Evolutionary conservation across 2,113 vertebrate species (phyloP), one percentile per base, ranked within the genome.

Genomic region (Crotalus helleri): DNA sequence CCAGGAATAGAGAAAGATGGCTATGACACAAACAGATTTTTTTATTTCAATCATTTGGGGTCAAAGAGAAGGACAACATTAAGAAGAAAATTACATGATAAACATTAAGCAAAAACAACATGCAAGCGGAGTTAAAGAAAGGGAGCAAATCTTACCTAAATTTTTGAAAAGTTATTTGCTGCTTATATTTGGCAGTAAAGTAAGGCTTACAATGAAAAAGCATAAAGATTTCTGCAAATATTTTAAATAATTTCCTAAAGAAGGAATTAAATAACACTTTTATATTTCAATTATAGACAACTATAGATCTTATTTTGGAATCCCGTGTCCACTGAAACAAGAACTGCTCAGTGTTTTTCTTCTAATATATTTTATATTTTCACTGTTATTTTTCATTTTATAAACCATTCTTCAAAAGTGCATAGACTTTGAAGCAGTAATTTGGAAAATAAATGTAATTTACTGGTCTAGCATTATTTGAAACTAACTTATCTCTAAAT

Each of bases 1-100:
- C 33, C 95, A 57, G 91, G 74, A 1, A 91, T 74, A 85, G 96
- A 13, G 1, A 95, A 0, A 46, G 96, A 24, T 39, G 90, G 0
- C 97, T 98, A 92, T 49, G 92, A 93, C 39, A 97, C 4, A 96
- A 93, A 94, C 0, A 81, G 53, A 94, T 7, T 2, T 90, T 57
- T 95, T 61, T 64, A 95, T 85, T 89, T 90, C 44, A 93, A 33
- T 44, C 17, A 24, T 89, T n/a, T 89, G 85, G 19, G 2, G 21
- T 9, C 6, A 39, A 81, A 21, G 74, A 44, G 74, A 81, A 17
- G 7, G 19, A 81, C 33, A 81, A 46, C 5, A 15, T 87, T 64
- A 87, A 92, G 8, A 33, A 55, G 10, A 92, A 3, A 0, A 88
- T 88, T 93, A 91, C 24, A 64, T 2, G 4, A 23, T 39, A 93